Percentiles rank a stretch among this genome's conserved stretches.
These are phyloP conservation scores for Carduelis carduelis DNA, from an alignment of 2,797 vertebrate genomes.

Conservation along the genomic window DNA sequence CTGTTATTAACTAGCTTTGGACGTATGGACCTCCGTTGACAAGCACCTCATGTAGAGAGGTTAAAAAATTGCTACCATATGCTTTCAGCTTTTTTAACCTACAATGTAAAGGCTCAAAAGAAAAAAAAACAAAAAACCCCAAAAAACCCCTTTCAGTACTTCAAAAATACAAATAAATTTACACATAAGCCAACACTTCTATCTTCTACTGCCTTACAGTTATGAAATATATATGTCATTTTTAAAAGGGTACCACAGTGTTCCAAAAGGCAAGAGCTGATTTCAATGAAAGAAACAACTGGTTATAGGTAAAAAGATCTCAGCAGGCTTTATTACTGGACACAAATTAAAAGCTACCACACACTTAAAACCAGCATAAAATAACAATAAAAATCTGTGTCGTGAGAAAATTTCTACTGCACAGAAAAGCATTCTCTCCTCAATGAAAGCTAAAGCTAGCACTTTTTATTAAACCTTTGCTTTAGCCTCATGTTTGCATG, in stretches of 20 bases:
- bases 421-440: not conserved
- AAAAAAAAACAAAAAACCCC: not conserved
- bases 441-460: not conserved
- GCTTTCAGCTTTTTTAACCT: conserved; percentile 55
- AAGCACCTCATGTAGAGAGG: conserved; percentile 52
- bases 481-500: not conserved
- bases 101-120: not conserved
- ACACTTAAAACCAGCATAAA: conserved; percentile 12
- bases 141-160: not conserved
- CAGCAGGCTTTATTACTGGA: not conserved
- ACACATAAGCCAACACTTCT: not conserved
- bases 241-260: not conserved
- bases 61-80: conserved; percentile 68
- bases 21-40: conserved; percentile 49
- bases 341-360: conserved; percentile 22
- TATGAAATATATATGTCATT: conserved; percentile 8
- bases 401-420: not conserved
- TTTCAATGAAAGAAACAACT: not conserved
- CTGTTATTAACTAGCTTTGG: conserved; percentile 71
- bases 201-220: not conserved
- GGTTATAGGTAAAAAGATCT: not conserved
- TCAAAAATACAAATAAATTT: conserved; percentile 4
- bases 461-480: not conserved
- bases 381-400: not conserved
- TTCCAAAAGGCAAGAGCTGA: not conserved